Conservation (phyloP, 2,888 invertebrate genomes). For the Aphidoletes aphidimyza region DNA sequence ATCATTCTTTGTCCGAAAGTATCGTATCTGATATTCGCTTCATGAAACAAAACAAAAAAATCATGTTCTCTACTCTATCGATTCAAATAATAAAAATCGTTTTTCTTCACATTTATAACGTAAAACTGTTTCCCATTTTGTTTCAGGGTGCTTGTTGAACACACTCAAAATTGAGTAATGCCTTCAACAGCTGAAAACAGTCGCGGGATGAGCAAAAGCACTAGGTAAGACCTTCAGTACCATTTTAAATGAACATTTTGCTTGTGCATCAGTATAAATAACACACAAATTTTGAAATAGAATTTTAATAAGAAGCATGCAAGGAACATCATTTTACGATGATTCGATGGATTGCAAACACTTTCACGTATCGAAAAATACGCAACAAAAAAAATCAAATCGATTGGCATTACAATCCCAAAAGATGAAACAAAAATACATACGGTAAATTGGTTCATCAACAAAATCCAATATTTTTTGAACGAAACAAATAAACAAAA, state of each 20-base stretch:
- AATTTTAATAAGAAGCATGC: conserved; percentile 1
- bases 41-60: too few species aligned
- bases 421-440: conserved; percentile 16
- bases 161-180: conserved; percentile 6
- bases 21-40: too few species aligned
- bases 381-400: not conserved
- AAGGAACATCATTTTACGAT: conserved; percentile 28
- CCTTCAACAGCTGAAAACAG: conserved; percentile 9
- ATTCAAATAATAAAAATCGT: too few species aligned
- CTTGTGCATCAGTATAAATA: not conserved
- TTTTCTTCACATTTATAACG: too few species aligned
- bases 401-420: not conserved
- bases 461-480: too few species aligned
- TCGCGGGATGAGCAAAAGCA: not conserved
- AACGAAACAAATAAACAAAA: not conserved
- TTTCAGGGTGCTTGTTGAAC: not conserved
- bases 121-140: not conserved
- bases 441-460: not conserved
- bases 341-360: not conserved
- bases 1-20: too few species aligned
- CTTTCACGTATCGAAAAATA: not conserved
- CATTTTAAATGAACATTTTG: not conserved
- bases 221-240: not conserved
- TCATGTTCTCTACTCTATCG: too few species aligned
- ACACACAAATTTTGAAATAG: not conserved